Conservation (phyloP, 2,113 vertebrate species). For the Eulemur macaco region DNA sequence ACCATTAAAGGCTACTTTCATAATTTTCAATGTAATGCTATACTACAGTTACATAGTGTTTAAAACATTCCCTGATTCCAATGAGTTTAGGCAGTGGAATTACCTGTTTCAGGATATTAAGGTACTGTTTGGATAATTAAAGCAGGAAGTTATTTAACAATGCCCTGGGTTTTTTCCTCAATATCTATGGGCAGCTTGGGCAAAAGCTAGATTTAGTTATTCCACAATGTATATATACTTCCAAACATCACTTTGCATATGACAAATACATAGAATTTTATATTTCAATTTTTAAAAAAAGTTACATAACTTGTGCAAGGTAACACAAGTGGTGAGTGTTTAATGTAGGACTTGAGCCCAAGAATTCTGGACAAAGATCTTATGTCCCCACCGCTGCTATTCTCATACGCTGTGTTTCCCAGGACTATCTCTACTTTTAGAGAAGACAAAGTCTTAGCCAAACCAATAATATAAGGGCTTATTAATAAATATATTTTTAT, state of each 20-base stretch:
- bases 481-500: background rate
- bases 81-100: background rate
- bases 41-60: background rate
- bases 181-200: background rate
- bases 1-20: slow-evolving; percentile 26
- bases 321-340: background rate
- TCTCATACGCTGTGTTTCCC: background rate
- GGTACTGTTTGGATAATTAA: background rate
- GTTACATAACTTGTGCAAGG: background rate
- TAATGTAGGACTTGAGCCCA: background rate
- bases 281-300: background rate
- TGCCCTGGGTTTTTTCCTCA: background rate
- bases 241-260: background rate
- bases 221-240: background rate
- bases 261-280: background rate
- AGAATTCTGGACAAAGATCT: background rate
- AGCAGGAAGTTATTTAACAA: background rate
- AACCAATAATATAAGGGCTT: background rate
- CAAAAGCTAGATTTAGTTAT: background rate
- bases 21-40: background rate
- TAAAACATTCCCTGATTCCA: background rate
- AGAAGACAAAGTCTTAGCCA: background rate
- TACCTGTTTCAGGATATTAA: background rate
- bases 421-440: background rate
- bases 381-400: background rate